Evolutionary conservation across 1,140 invertebrate species (phyloP).

Genomic region (Melanaphis sacchari): DNA sequence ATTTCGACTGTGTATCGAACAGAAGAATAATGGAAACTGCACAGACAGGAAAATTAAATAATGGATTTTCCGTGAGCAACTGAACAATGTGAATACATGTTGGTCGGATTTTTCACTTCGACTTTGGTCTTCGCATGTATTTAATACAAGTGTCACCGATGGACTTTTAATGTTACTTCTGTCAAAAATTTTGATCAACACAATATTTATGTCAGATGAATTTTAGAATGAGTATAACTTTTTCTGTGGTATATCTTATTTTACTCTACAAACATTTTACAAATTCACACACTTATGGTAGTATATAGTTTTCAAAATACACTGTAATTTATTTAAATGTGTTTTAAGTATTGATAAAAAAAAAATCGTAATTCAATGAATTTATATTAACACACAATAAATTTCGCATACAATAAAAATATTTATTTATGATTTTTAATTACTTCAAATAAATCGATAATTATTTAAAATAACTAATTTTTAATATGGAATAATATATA

Average conservation of each 20-base stretch:
- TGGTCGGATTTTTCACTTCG: background rate
- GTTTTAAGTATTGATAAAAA: background rate
- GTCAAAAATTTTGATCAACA: background rate
- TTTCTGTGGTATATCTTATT: background rate
- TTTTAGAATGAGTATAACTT: background rate
- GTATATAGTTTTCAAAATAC: background rate
- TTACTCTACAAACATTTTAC: background rate
- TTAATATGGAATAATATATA: background rate
- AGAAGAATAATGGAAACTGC: constrained; percentile 24
- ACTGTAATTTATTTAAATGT: background rate
- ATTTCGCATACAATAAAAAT: background rate
- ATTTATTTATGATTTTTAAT: background rate
- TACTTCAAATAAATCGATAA: rapidly evolving
- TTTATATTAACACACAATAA: background rate
- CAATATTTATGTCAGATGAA: background rate
- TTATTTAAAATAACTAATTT: background rate
- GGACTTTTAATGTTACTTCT: constrained; percentile 2
- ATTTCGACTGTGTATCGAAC: constrained; percentile 11
- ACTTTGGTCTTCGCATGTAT: background rate
- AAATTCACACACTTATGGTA: background rate
- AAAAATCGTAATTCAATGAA: background rate
- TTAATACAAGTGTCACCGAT: background rate
- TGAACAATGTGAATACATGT: constrained; percentile 35
- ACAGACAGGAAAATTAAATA: constrained; percentile 45
- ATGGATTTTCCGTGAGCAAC: constrained; percentile 25